Conservation (phyloP, 2,113 vertebrate genomes). For the Gnathonemus echidnorhynchus region DNA sequence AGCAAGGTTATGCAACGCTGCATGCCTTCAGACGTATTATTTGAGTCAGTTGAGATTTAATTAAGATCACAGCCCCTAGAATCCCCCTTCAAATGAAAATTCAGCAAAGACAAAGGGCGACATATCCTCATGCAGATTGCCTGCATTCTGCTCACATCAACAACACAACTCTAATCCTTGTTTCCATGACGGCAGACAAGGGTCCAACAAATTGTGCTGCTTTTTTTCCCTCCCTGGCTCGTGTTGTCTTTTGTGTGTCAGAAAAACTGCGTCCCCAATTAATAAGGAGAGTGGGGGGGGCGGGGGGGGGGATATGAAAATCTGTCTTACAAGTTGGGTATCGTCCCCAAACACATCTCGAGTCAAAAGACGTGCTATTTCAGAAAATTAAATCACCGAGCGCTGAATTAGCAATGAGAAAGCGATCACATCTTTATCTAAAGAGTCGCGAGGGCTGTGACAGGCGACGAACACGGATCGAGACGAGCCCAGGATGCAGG, state of each 20-base stretch:
- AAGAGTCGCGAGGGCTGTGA: background rate
- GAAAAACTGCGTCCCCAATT: slow-evolving; percentile 60
- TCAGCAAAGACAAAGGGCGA: slow-evolving; percentile 81
- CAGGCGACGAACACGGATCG: background rate
- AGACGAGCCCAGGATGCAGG: background rate
- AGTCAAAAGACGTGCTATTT: slow-evolving; percentile 15
- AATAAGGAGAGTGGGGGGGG: slow-evolving; percentile 18
- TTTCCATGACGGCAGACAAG: slow-evolving; percentile 88
- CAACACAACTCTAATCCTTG: slow-evolving; percentile 74
- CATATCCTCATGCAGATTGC: slow-evolving; percentile 75
- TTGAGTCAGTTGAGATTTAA: slow-evolving; percentile 92
- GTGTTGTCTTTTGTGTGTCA: slow-evolving; percentile 66
- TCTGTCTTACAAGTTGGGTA: slow-evolving; percentile 10
- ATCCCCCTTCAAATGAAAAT: slow-evolving; percentile 85
- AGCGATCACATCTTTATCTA: background rate
- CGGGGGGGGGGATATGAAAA: slow-evolving; percentile 1
- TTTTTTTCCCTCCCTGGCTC: slow-evolving; percentile 68
- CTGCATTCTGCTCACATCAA: slow-evolving; percentile 75
- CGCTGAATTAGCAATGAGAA: background rate
- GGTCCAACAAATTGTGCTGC: slow-evolving; percentile 73
- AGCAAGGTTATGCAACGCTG: slow-evolving; percentile 74
- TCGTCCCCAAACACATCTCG: slow-evolving; percentile 20
- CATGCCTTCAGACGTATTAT: slow-evolving; percentile 80
- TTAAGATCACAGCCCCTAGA: slow-evolving; percentile 91
- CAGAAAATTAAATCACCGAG: background rate